Percentiles rank a stretch among this genome's conserved stretches.
These are phyloP conservation scores for Hiodon tergisus DNA, from an alignment of 2,113 vertebrate species.

Conservation along the genomic window DNA sequence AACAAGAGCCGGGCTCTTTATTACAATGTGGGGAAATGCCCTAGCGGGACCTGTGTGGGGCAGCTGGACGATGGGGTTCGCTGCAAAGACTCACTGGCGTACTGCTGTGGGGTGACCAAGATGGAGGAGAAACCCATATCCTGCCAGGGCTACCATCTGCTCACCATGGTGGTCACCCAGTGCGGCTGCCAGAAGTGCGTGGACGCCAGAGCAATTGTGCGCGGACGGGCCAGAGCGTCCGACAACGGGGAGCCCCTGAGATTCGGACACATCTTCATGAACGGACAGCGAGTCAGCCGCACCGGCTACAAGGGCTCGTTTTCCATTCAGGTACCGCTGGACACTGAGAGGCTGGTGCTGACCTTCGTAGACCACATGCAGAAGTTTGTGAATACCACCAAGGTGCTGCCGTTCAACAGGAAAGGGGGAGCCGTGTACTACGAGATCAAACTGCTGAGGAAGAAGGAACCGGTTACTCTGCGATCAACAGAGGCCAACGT, in stretches of 20 bases:
- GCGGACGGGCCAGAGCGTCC: conserved; percentile 79
- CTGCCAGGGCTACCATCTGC: conserved; percentile 78
- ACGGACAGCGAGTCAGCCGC: conserved; percentile 77
- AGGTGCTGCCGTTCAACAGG: conserved; percentile 86
- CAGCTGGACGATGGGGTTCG: conserved; percentile 76
- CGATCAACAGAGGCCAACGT: conserved; percentile 73
- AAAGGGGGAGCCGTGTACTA: conserved; percentile 89
- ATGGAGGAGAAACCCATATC: conserved; percentile 74
- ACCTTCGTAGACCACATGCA: conserved; percentile 92
- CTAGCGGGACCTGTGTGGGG: conserved; percentile 69
- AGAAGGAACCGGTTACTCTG: conserved; percentile 73
- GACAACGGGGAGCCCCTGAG: conserved; percentile 90
- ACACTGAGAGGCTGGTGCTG: conserved; percentile 84
- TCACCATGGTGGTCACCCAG: conserved; percentile 72
- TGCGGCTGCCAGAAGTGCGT: conserved; percentile 88
- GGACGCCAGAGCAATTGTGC: conserved; percentile 73
- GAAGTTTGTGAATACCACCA: conserved; percentile 94
- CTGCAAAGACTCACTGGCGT: conserved; percentile 76
- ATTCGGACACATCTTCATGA: conserved; percentile 90
- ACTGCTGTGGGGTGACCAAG: conserved; percentile 84
- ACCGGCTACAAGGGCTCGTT: conserved; percentile 96
- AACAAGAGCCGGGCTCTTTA: conserved; percentile 80
- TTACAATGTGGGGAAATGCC: conserved; percentile 84
- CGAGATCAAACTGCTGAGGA: conserved; percentile 84
- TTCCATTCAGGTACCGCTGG: conserved; percentile 79